These are phyloP conservation scores for Drosophila prosaltans DNA, from an alignment of 1,140 invertebrate genomes.

Conservation along the genomic window DNA sequence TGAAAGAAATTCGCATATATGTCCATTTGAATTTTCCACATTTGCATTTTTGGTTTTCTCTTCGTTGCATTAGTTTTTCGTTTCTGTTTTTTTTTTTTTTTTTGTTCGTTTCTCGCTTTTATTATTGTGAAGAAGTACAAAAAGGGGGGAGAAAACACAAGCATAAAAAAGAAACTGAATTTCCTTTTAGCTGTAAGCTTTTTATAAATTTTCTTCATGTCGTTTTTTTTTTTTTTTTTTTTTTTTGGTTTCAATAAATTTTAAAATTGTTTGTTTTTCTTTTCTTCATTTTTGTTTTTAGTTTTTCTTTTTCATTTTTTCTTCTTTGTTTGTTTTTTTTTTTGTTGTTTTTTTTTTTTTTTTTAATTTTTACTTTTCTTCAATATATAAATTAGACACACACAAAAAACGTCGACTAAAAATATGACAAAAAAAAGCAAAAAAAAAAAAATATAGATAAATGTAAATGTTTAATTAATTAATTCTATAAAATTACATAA, in stretches of 20 bases:
- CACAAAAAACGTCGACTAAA: conserved; percentile 56
- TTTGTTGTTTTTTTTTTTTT: background rate
- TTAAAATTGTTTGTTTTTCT: background rate
- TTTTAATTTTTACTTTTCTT: conserved; percentile 22
- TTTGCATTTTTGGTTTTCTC: background rate
- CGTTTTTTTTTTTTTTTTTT: no score
- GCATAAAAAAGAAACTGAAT: conserved; percentile 11
- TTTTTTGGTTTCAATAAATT: conserved; percentile 3
- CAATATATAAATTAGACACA: conserved; percentile 73
- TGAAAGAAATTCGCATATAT: no score
- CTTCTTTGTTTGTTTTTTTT: background rate
- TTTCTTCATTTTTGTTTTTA: background rate
- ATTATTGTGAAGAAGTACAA: conserved; percentile 11
- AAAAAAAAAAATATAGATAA: background rate
- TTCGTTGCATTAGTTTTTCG: background rate
- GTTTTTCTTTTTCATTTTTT: background rate
- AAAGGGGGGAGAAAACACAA: conserved; percentile 6
- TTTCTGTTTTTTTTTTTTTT: background rate
- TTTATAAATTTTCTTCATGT: background rate
- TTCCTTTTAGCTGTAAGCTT: background rate
- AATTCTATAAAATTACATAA: conserved; percentile 7
- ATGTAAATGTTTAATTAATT: background rate
- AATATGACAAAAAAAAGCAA: conserved; percentile 6
- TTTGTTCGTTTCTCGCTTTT: background rate
- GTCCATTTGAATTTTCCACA: background rate